Conservation (phyloP, 1,140 invertebrate species). For the Lasaia peninsularis region DNA sequence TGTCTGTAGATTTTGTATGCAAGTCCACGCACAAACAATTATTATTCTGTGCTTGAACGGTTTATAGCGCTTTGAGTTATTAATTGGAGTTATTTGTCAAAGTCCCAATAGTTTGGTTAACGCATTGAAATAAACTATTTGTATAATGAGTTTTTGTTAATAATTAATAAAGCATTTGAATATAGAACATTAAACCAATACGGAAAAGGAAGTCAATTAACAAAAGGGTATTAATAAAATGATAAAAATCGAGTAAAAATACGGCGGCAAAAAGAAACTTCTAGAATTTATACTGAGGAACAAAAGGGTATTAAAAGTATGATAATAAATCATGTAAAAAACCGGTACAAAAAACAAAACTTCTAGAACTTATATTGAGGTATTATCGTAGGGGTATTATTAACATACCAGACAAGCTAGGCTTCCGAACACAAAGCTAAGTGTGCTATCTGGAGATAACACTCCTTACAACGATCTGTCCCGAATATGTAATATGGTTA, state of each 20-base stretch:
- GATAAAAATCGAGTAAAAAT: neutral
- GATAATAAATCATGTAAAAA: too few relatives aligned
- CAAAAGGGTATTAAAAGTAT: too few relatives aligned
- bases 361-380: too few relatives aligned
- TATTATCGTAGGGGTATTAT: too few relatives aligned
- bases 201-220: neutral
- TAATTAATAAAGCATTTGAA: neutral
- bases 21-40: conserved; percentile 4
- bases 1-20: neutral
- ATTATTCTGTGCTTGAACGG: conserved; percentile 5
- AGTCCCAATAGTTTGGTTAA: conserved; percentile 1
- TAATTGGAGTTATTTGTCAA: conserved; percentile 7
- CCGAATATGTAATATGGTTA: too few relatives aligned
- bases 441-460: too few relatives aligned
- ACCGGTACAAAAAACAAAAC: too few relatives aligned
- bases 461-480: too few relatives aligned
- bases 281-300: too few relatives aligned
- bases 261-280: neutral
- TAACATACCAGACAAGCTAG: too few relatives aligned
- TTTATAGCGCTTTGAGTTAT: conserved; percentile 5
- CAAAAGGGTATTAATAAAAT: conserved; percentile 2
- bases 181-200: too few relatives aligned
- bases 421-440: too few relatives aligned
- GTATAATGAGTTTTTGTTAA: neutral
- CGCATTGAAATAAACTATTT: neutral